Conservation (phyloP, 2,113 vertebrate genomes). For the Upupa epops region DNA sequence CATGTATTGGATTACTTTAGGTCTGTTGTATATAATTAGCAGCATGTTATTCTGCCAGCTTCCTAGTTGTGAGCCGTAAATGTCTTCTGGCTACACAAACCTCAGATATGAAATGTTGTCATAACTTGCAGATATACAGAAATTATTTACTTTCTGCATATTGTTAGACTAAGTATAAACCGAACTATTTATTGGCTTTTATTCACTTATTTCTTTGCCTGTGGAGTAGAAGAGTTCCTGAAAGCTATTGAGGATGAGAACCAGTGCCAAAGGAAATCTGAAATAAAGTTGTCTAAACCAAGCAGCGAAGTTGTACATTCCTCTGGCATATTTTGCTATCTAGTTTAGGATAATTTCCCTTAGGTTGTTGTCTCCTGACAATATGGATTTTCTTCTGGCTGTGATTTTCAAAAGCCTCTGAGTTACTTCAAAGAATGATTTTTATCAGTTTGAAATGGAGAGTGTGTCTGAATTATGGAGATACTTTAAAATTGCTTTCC, state of each 20-base stretch:
- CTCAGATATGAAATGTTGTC: not conserved
- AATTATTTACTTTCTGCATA: not conserved
- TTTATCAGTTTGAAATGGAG: slow-evolving; percentile 15
- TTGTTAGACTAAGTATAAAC: not conserved
- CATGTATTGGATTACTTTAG: not conserved
- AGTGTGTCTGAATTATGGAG: not conserved
- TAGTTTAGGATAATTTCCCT: not conserved
- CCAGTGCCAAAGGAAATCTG: slow-evolving; percentile 1
- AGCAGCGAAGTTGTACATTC: not conserved
- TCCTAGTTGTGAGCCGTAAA: not conserved
- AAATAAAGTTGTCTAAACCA: not conserved
- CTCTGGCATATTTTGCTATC: not conserved
- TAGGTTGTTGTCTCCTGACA: not conserved
- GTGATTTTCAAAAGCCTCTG: not conserved
- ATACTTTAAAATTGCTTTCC: not conserved
- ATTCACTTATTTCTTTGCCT: not conserved
- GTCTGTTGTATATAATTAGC: not conserved
- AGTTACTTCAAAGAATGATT: slow-evolving; percentile 32
- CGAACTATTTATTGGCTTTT: not conserved
- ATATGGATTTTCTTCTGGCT: slow-evolving; percentile 19
- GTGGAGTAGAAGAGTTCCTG: not conserved
- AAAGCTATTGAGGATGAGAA: not conserved
- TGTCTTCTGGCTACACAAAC: not conserved
- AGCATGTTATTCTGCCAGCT: not conserved
- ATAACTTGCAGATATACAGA: slow-evolving; percentile 16